Conservation (phyloP, 2,113 vertebrate species). For the Nettapus auritus region DNA sequence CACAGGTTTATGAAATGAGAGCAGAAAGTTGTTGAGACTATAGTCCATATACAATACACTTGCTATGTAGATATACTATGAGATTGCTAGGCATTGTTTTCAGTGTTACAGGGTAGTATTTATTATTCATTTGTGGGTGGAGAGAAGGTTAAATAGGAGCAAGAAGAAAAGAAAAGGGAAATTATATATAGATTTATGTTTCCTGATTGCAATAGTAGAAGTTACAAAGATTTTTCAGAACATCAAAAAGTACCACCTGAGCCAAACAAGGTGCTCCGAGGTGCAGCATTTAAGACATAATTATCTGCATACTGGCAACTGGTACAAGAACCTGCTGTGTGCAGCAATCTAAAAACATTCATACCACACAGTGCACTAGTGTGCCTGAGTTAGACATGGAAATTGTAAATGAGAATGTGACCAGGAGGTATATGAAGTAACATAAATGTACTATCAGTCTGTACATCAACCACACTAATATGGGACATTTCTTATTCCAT, state of each 20-base stretch:
- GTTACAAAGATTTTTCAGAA: not conserved
- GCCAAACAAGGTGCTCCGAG: not conserved
- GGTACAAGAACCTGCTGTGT: not conserved
- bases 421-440: not conserved
- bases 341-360: not conserved
- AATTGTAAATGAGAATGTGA: not conserved
- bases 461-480: not conserved
- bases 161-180: not conserved
- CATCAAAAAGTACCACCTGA: not conserved
- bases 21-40: not conserved
- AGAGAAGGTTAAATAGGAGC: not conserved
- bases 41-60: not conserved
- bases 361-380: fast-evolving
- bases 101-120: not conserved
- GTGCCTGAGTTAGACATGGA: not conserved
- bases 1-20: not conserved
- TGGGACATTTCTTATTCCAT: not conserved
- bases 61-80: not conserved
- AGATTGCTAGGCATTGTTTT: not conserved
- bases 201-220: not conserved
- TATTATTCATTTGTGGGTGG: not conserved
- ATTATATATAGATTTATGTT: not conserved
- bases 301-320: not conserved
- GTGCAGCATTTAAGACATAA: not conserved
- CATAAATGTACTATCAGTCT: fast-evolving